Percentiles rank a stretch among this genome's conserved stretches.
These are phyloP conservation scores for Lithodes maja DNA, from an alignment of 2,888 invertebrate genomes.

Conservation along the genomic window DNA sequence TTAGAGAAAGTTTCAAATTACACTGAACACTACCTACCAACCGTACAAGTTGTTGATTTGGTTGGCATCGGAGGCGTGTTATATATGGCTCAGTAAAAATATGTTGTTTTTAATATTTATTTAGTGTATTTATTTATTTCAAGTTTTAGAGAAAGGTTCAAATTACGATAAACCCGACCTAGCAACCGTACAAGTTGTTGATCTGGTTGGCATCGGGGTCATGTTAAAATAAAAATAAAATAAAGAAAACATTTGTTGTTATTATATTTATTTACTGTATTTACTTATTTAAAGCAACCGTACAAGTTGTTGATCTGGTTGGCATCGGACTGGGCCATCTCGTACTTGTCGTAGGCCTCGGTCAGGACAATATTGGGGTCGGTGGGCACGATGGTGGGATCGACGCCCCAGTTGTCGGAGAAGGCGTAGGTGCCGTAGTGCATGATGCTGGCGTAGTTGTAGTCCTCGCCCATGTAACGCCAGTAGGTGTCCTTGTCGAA, in stretches of 20 bases:
- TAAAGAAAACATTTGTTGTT: too few species aligned
- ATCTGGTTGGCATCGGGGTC: too few species aligned
- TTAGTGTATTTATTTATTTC: too few species aligned
- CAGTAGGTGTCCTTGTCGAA: conserved; percentile 49
- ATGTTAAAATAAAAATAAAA: too few species aligned
- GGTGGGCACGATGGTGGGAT: conserved; percentile 41
- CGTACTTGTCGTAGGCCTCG: conserved; percentile 33
- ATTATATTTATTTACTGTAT: too few species aligned
- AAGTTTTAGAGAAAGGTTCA: too few species aligned
- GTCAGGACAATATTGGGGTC: conserved; percentile 38
- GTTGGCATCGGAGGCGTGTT: too few species aligned
- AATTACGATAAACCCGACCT: background rate
- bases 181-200: conserved; percentile 1
- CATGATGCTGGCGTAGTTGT: conserved; percentile 60
- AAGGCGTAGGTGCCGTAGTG: conserved; percentile 57
- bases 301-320: conserved; percentile 49
- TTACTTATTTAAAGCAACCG: background rate
- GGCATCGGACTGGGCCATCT: conserved; percentile 42
- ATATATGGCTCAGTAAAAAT: too few species aligned
- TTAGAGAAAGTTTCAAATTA: too few species aligned
- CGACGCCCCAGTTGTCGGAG: conserved; percentile 42
- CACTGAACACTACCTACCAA: too few species aligned
- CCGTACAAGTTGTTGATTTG: too few species aligned
- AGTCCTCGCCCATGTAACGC: conserved; percentile 49
- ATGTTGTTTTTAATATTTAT: too few species aligned